Evolutionary conservation across 2,113 vertebrate genomes (phyloP), one percentile per base, ranked within the genome.

Genomic region (Sturnira hondurensis): DNA sequence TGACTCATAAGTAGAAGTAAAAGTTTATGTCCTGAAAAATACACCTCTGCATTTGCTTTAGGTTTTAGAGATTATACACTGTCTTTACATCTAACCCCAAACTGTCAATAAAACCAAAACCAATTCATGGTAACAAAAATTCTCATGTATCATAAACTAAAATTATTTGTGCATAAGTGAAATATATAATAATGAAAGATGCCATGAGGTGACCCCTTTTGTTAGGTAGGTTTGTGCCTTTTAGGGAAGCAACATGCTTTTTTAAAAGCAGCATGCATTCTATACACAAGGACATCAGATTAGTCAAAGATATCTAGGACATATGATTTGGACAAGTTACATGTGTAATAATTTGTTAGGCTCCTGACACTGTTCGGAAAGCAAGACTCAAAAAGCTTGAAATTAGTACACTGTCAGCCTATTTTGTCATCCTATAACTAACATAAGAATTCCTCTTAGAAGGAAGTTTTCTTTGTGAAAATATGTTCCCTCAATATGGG

Each of bases 21-120:
- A 94, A 86, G 94, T 38, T 98, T 98, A 96, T 77, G 95, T 97
- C 80, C 87, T 90, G 15, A 91, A 95, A 96, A 97, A 98, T 84
- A 94, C 80, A 98, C 87, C 97, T 97, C 43, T 97, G 74, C 81
- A 86, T 93, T 92, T 97, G 36, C 97, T 97, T 97, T 97, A 88
- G 0, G 90, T 95, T 93, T 97, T 33, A 97, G 92, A 92, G 24
- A 63, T 81, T 50, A 78, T 6, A 70, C 12, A 36, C 0, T 78
- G 19, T 56, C 54, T 93, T 86, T 93, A 33, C 33, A 45, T 83
- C 82, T 81, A 89, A 94, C 20, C 8, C 74, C 2, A 77, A 95
- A 54, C 45, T 67, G 26, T 89, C 68, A 90, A 58, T 36, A 56
- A 47, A 90, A 65, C 3, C 45, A 73, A 93, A 89, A 81, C 43